These are phyloP conservation scores for Aplochiton taeniatus DNA, from an alignment of 2,797 vertebrate species.

Conservation along the genomic window DNA sequence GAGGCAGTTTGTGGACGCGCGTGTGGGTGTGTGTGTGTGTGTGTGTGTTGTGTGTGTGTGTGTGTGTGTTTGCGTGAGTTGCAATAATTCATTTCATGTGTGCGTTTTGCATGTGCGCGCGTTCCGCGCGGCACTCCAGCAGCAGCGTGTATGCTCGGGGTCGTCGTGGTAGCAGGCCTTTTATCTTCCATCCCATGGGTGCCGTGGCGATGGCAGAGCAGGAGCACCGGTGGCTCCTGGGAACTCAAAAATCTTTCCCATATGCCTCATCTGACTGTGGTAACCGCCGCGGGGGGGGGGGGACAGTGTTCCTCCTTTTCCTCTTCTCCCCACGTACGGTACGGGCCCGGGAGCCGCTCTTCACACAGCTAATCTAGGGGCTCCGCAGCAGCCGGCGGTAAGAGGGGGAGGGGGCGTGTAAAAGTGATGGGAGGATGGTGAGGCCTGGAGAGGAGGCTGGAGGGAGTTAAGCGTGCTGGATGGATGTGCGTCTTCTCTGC, in stretches of 20 bases:
- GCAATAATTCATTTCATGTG: constrained; percentile 21
- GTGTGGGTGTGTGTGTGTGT: not conserved
- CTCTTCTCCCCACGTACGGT: not conserved
- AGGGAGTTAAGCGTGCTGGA: constrained; percentile 7
- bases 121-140: no score
- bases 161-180: constrained; percentile 58
- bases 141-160: not conserved
- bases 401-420: constrained; percentile 5
- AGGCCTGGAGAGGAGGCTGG: not conserved
- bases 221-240: constrained; percentile 69
- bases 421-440: not conserved
- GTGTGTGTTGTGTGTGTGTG: constrained; percentile 35
- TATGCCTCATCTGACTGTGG: constrained; percentile 62
- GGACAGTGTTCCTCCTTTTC: constrained; percentile 45
- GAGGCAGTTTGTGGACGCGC: constrained; percentile 66
- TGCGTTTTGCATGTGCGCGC: constrained; percentile 13
- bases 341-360: constrained; percentile 29
- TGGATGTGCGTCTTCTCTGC: not conserved
- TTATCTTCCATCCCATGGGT: constrained; percentile 79
- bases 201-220: constrained; percentile 63
- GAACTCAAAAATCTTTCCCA: constrained; percentile 57
- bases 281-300: constrained; percentile 52
- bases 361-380: constrained; percentile 14
- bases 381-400: constrained; percentile 25
- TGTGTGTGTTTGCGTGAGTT: constrained; percentile 31